These are phyloP conservation scores for Cyclargus thomasi DNA, from an alignment of 1,140 invertebrate species.

Conservation along the genomic window DNA sequence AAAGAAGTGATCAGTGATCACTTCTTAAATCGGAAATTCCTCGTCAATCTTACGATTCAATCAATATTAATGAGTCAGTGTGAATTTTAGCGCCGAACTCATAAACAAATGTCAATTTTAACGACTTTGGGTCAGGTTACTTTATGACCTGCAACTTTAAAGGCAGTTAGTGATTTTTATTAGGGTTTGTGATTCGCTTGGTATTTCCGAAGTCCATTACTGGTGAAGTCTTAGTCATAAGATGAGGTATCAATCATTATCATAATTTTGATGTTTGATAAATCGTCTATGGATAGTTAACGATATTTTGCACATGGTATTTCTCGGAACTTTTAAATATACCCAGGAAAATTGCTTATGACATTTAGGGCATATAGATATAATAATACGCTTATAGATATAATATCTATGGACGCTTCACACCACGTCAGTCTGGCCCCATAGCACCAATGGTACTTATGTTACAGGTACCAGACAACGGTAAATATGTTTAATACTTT, in stretches of 20 bases:
- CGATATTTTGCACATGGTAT: background rate
- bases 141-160: slow-evolving; percentile 19
- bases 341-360: too few relatives aligned
- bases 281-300: background rate
- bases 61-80: slow-evolving; percentile 22
- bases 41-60: slow-evolving; percentile 2
- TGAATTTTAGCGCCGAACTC: slow-evolving; percentile 24
- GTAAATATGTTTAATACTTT: too few relatives aligned
- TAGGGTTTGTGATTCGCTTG: slow-evolving; percentile 1
- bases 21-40: slow-evolving; percentile 2
- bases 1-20: too few relatives aligned
- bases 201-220: slow-evolving; percentile 7
- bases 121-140: slow-evolving; percentile 23
- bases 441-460: too few relatives aligned
- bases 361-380: too few relatives aligned
- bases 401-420: too few relatives aligned
- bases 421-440: too few relatives aligned
- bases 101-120: slow-evolving; percentile 22
- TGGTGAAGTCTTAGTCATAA: slow-evolving; percentile 5
- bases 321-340: background rate
- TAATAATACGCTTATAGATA: too few relatives aligned
- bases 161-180: slow-evolving; percentile 19
- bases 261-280: background rate
- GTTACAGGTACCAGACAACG: too few relatives aligned
- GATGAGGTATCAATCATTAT: background rate